These are phyloP conservation scores for Seriola aureovittata DNA, from an alignment of 2,113 vertebrate species.

Conservation along the genomic window DNA sequence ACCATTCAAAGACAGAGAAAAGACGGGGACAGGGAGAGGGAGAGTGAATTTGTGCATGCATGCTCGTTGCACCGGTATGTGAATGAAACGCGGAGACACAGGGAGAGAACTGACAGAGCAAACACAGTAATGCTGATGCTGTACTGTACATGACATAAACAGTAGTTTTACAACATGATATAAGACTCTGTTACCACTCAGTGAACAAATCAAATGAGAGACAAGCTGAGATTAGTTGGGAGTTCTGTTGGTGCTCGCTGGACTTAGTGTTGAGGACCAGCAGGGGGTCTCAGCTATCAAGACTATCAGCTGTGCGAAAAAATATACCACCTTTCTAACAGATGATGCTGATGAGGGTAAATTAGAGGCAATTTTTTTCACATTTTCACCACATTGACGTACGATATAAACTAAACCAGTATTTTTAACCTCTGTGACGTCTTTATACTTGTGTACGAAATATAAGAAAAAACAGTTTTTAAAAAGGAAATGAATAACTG, in stretches of 20 bases:
- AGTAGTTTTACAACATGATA: conserved; percentile 46
- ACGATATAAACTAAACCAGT: background rate
- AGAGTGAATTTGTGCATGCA: conserved; percentile 28
- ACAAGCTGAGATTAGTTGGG: conserved; percentile 62
- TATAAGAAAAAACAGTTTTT: too few species aligned
- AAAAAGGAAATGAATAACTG: too few species aligned
- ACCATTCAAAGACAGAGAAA: conserved; percentile 60
- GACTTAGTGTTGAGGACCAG: conserved; percentile 58
- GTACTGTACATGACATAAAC: conserved; percentile 48
- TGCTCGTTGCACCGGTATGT: conserved; percentile 31
- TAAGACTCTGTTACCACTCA: conserved; percentile 39
- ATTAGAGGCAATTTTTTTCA: background rate
- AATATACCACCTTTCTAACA: conserved; percentile 15
- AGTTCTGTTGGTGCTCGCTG: conserved; percentile 31
- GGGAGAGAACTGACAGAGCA: conserved; percentile 43
- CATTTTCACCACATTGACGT: background rate
- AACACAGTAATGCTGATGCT: conserved; percentile 46
- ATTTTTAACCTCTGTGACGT: background rate
- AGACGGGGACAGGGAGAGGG: conserved; percentile 25
- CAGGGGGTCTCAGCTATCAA: conserved; percentile 61
- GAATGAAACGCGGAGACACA: conserved; percentile 49
- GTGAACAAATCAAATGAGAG: conserved; percentile 64
- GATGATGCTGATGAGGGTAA: background rate
- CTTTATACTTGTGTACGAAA: background rate
- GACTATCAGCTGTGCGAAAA: conserved; percentile 24